Conservation (phyloP, 2,113 vertebrate genomes). For the Bubo bubo region DNA sequence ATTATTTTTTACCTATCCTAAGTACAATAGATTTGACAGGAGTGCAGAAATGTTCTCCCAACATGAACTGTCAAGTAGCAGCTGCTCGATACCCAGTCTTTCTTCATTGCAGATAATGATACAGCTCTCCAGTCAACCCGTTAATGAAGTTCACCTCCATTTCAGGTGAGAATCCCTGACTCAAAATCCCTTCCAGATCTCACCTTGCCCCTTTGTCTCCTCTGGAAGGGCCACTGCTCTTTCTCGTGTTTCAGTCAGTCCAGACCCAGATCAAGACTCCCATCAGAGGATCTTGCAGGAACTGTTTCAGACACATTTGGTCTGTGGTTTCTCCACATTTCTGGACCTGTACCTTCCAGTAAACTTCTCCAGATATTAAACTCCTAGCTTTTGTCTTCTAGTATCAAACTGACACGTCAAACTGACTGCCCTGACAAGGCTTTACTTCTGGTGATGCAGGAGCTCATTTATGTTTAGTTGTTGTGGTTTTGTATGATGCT, state of each 20-base stretch:
- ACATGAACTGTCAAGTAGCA: neutral
- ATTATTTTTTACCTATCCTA: neutral
- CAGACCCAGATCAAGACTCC: neutral
- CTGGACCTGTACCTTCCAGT: neutral
- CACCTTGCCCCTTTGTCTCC: neutral
- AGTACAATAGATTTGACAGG: neutral
- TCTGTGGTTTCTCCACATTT: neutral
- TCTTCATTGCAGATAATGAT: neutral
- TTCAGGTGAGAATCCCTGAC: neutral
- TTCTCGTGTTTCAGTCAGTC: neutral
- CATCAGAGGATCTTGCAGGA: neutral
- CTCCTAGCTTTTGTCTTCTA: neutral
- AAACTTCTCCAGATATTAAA: neutral
- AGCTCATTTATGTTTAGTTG: neutral
- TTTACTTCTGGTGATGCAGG: neutral
- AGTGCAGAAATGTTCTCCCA: neutral
- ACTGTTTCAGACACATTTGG: neutral
- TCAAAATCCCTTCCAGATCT: neutral
- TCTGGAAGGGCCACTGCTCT: neutral
- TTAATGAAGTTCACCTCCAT: neutral
- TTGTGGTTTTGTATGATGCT: neutral
- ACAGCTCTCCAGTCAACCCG: neutral
- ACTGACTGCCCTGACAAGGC: neutral
- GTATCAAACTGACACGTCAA: neutral
- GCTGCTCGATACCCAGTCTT: rapidly evolving